Base-by-base conservation (phyloP, 2,113 vertebrate species). In the Collichthys lucidus region DNA sequence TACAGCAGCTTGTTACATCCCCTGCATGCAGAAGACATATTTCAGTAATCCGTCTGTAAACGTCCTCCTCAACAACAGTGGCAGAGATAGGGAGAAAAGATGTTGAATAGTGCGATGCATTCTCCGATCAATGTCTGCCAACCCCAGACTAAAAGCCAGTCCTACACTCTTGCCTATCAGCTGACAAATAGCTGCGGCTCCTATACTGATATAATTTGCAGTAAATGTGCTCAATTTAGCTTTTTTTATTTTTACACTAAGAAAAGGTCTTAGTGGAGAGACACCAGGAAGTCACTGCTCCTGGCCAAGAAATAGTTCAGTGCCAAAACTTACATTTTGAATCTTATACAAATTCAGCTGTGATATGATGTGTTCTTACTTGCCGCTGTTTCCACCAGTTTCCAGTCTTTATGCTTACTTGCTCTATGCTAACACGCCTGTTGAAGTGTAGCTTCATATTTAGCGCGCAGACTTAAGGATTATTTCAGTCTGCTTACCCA, bases 21-120 rank as follows among this genome's bases (percentile, higher is more conserved):
- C n/a, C 44, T 63, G 35, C 40, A 66, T 24, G 47, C 61, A 65
- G 15, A 46, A 56, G 4, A 65, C 47, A 72, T 57, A 66, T 67
- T 72, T 60, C 61, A 64, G 31, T 77, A 67, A 83, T 63, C 24
- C 49, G n/a, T 49, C 17, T 40, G 42, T 77, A 76, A 73, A 80
- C 47, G 77, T 52, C n/a, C 16, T 31, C 9, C 19, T 67, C 12
- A 61, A 61, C 60, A 50, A 57, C 55, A 35, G 17, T 40, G 72
- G n/a, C 66, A 47, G 26, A 55, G 9, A 61, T 3, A 68, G 11
- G 35, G 24, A 75, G 42, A 44, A 29, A 65, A 68, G 22, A 52
- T 52, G 11, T 24, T n/a, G 16, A 80, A 66, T 44, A 67, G 31
- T 10, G 10, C 5, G 44, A 79, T 62, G 35, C 16, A 29, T 72